A percentile compares a stretch with the other conserved stretches of the same genome.
phyloP scores from a whole-genome alignment of 2,113 vertebrate species.

The Anoplopoma fimbria region DNA sequence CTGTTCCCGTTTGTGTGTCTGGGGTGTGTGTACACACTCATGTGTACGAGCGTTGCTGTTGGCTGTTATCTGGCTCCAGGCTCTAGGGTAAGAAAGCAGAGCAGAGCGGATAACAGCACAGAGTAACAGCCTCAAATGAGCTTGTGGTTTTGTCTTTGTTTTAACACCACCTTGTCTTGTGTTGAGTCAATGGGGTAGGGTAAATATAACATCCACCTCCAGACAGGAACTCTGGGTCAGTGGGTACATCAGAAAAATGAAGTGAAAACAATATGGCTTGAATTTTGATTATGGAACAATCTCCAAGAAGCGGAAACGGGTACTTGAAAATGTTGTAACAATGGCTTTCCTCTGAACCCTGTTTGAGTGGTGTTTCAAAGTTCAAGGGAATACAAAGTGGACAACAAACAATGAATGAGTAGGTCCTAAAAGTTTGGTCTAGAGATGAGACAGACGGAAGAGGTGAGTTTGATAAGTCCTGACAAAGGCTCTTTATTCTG shows the following conservation, averaged over 20 bases:
- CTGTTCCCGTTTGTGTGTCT: slow-evolving; percentile 20
- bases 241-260: slow-evolving; percentile 33
- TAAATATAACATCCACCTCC: slow-evolving; percentile 60
- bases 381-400: slow-evolving; percentile 38
- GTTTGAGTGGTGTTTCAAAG: slow-evolving; percentile 34
- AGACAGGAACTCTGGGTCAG: slow-evolving; percentile 50
- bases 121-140: slow-evolving; percentile 43
- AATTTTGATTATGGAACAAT: slow-evolving; percentile 37
- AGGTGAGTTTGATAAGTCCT: slow-evolving; percentile 10
- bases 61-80: slow-evolving; percentile 45
- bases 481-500: slow-evolving; percentile 16
- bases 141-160: slow-evolving; percentile 51
- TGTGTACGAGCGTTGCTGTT: slow-evolving; percentile 42
- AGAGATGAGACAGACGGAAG: not conserved
- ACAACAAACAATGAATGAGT: slow-evolving; percentile 44
- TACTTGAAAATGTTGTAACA: slow-evolving; percentile 36
- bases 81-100: slow-evolving; percentile 40
- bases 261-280: slow-evolving; percentile 37
- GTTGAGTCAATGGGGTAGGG: slow-evolving; percentile 49
- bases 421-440: slow-evolving; percentile 5
- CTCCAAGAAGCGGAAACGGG: not conserved
- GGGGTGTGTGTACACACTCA: slow-evolving; percentile 2
- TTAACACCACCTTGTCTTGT: slow-evolving; percentile 29
- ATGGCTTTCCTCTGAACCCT: slow-evolving; percentile 8
- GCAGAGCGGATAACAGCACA: slow-evolving; percentile 37